Conservation (phyloP, 1,140 invertebrate species). For the Gryon sp. region DNA sequence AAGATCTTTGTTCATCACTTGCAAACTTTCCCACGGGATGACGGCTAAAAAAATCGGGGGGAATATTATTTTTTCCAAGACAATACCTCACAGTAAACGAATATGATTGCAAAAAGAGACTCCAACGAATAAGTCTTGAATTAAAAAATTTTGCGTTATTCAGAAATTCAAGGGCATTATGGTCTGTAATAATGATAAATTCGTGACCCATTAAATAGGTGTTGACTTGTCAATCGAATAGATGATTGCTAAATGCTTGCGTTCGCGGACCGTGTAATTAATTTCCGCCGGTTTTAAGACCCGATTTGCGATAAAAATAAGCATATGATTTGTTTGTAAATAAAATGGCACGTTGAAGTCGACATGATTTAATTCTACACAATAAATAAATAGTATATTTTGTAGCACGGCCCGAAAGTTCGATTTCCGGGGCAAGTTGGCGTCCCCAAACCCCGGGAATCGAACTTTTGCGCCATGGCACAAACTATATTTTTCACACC, state of each 20-base stretch:
- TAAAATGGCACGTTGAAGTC: constrained; percentile 9
- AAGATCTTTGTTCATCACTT: neutral
- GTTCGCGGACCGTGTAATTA: constrained; percentile 30
- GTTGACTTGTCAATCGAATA: constrained; percentile 25
- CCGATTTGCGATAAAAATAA: constrained; percentile 21
- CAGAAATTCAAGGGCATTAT: constrained; percentile 17
- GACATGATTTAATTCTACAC: constrained; percentile 26
- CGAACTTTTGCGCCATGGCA: too few species aligned
- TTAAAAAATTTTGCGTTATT: constrained; percentile 14
- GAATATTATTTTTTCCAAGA: constrained; percentile 11
- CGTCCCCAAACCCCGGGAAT: too few species aligned
- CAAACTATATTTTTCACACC: too few species aligned
- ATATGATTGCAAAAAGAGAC: constrained; percentile 23
- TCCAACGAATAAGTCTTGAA: constrained; percentile 25
- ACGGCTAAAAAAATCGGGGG: constrained; percentile 17
- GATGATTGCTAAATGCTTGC: constrained; percentile 35
- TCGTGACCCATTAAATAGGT: constrained; percentile 14
- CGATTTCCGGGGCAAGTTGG: too few species aligned
- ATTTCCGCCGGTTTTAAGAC: constrained; percentile 14
- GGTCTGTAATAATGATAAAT: constrained; percentile 27
- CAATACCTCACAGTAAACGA: constrained; percentile 12
- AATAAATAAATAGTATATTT: constrained; percentile 21
- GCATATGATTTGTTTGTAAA: constrained; percentile 21
- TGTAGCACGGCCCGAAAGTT: too few species aligned
- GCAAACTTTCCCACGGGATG: neutral